Percentiles rank a stretch among this genome's conserved stretches.
phyloP scores from a whole-genome alignment of 2,888 invertebrate species.

The Brachycybe producta region DNA sequence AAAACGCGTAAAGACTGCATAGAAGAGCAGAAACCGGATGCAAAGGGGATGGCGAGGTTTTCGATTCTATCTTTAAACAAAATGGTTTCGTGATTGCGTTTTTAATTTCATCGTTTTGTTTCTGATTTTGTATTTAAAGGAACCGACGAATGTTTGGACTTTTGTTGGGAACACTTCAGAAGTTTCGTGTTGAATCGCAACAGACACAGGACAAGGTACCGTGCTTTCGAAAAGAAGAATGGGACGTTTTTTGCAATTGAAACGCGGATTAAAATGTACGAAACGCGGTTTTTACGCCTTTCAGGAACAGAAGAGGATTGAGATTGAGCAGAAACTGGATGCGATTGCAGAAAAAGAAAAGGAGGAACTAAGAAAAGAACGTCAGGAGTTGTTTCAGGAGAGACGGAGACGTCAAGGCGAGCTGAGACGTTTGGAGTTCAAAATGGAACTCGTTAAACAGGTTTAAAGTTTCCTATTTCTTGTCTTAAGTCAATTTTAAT shows the following conservation, averaged over 20 bases:
- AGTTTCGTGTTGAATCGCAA: constrained; percentile 88
- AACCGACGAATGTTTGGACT: constrained; percentile 95
- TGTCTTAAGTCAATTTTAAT: not conserved
- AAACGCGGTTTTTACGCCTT: constrained; percentile 6
- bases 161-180: constrained; percentile 82
- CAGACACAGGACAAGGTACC: constrained; percentile 55
- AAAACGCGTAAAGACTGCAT: constrained; percentile 72
- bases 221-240: too few relatives aligned
- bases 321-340: constrained; percentile 86
- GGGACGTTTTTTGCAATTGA: too few relatives aligned
- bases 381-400: constrained; percentile 69
- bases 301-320: constrained; percentile 66
- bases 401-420: constrained; percentile 76
- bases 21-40: constrained; percentile 69
- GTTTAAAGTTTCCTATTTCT: constrained; percentile 38
- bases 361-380: constrained; percentile 66
- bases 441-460: constrained; percentile 74
- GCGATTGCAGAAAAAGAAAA: constrained; percentile 76
- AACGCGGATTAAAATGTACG: too few relatives aligned
- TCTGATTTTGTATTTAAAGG: constrained; percentile 40
- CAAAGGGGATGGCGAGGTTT: constrained; percentile 47
- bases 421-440: constrained; percentile 75
- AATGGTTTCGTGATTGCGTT: not conserved
- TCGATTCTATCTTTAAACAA: not conserved
- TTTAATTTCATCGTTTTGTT: not conserved